Evolutionary conservation across 2,888 invertebrate genomes (phyloP).

Genomic region (Ctenicera cuprea): DNA sequence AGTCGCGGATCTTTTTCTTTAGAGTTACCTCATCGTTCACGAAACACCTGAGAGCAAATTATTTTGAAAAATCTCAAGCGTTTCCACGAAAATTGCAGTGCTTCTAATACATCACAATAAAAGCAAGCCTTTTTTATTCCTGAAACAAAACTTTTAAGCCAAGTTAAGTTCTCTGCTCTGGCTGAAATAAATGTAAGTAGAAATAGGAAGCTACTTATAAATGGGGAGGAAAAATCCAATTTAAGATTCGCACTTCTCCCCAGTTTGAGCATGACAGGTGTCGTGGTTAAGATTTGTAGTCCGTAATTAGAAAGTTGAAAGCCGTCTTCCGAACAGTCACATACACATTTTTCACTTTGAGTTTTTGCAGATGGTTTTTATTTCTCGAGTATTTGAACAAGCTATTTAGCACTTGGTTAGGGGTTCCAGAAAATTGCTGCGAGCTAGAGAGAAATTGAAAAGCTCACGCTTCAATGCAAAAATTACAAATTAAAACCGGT

Average conservation of each 20-base stretch:
- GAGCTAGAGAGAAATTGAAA: slow-evolving; percentile 43
- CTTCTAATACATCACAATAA: slow-evolving; percentile 4
- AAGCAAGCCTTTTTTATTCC: neutral
- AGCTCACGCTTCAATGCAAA: slow-evolving; percentile 36
- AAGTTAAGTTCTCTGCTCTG: slow-evolving; percentile 10
- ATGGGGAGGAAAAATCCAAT: slow-evolving; percentile 68
- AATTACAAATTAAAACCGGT: slow-evolving; percentile 50
- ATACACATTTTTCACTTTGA: slow-evolving; percentile 66
- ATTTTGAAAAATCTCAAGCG: slow-evolving; percentile 19
- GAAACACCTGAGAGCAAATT: slow-evolving; percentile 43
- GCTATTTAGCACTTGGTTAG: slow-evolving; percentile 50
- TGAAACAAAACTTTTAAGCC: slow-evolving; percentile 15
- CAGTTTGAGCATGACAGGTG: slow-evolving; percentile 68
- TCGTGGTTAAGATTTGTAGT: slow-evolving; percentile 71
- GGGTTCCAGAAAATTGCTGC: slow-evolving; percentile 51
- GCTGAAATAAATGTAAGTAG: slow-evolving; percentile 51
- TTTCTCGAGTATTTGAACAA: slow-evolving; percentile 52
- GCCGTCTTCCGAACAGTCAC: slow-evolving; percentile 67
- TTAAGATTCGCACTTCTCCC: slow-evolving; percentile 67
- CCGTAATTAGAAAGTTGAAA: slow-evolving; percentile 71
- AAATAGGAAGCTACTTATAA: slow-evolving; percentile 55
- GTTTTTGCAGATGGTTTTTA: slow-evolving; percentile 55
- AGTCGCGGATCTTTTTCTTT: slow-evolving; percentile 53
- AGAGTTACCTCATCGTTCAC: slow-evolving; percentile 36
- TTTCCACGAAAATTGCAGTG: neutral